These are phyloP conservation scores for Sterrhoptilus dennistouni DNA, from an alignment of 2,113 vertebrate species.

Conservation along the genomic window DNA sequence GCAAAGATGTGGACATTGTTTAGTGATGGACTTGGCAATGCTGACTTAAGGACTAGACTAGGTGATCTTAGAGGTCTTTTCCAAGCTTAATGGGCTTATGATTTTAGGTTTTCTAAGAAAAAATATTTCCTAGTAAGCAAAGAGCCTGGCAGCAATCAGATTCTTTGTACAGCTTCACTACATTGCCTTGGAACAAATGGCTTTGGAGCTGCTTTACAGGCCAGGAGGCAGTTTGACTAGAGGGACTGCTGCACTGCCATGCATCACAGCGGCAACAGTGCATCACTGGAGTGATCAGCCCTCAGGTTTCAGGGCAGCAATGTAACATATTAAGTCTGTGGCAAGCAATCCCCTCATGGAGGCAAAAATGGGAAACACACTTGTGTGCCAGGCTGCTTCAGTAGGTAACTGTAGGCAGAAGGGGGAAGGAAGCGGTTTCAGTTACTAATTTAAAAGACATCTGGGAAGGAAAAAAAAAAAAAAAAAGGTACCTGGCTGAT, in stretches of 20 bases:
- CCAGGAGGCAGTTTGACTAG: background rate
- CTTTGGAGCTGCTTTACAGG: background rate
- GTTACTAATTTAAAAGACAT: background rate
- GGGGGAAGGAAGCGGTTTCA: background rate
- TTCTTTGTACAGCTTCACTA: background rate
- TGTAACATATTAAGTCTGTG: background rate
- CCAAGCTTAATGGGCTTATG: background rate
- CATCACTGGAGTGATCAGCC: accelerated
- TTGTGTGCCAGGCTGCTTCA: background rate
- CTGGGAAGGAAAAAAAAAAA: too few species aligned
- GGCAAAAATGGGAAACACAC: background rate
- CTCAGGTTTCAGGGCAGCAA: background rate
- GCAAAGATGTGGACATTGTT: background rate
- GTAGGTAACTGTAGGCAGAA: background rate
- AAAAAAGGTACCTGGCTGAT: background rate
- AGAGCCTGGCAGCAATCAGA: background rate
- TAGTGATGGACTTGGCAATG: background rate
- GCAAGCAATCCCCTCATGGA: background rate
- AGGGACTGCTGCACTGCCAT: accelerated
- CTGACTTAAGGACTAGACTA: background rate
- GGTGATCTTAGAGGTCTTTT: background rate
- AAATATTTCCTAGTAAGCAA: background rate
- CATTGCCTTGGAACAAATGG: accelerated
- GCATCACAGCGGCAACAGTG: accelerated
- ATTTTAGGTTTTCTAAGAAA: background rate